Percentiles rank a stretch among this genome's conserved stretches.
phyloP scores from a whole-genome alignment of 2,113 vertebrate genomes.

The Piprites chloris region DNA sequence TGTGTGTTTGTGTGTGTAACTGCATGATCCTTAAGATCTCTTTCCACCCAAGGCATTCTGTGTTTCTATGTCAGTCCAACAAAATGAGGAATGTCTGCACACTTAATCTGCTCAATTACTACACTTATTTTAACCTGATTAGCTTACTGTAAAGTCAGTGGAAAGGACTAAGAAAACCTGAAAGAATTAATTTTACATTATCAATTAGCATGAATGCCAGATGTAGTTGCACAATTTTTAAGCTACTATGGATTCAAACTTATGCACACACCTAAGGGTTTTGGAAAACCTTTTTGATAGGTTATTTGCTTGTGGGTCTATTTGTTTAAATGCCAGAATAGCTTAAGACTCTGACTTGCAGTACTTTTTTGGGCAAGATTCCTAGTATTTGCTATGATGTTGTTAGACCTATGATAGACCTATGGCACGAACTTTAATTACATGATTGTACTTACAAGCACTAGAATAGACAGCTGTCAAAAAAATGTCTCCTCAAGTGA shows the following conservation, averaged over 20 bases:
- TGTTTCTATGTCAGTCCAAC: not conserved
- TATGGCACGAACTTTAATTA: not conserved
- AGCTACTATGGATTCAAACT: not conserved
- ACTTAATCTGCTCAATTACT: not conserved
- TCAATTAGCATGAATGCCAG: not conserved
- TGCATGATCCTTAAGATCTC: not conserved
- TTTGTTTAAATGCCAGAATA: not conserved
- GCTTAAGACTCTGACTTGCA: not conserved
- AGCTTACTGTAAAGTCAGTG: not conserved
- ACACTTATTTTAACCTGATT: not conserved
- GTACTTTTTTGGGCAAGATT: not conserved
- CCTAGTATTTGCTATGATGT: not conserved
- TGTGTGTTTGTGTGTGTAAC: not conserved
- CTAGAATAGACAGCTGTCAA: conserved; percentile 8
- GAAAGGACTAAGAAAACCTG: not conserved
- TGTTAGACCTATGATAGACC: not conserved
- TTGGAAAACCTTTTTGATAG: not conserved
- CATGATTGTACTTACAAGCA: not conserved
- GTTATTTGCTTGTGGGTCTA: not conserved
- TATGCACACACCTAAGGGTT: not conserved
- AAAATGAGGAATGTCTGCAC: not conserved
- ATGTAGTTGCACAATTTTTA: not conserved
- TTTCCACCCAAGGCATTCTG: not conserved
- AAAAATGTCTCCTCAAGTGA: not conserved
- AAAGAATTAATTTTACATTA: not conserved